Conservation (phyloP, 2,113 vertebrate genomes). For the Macroglossus sobrinus region DNA sequence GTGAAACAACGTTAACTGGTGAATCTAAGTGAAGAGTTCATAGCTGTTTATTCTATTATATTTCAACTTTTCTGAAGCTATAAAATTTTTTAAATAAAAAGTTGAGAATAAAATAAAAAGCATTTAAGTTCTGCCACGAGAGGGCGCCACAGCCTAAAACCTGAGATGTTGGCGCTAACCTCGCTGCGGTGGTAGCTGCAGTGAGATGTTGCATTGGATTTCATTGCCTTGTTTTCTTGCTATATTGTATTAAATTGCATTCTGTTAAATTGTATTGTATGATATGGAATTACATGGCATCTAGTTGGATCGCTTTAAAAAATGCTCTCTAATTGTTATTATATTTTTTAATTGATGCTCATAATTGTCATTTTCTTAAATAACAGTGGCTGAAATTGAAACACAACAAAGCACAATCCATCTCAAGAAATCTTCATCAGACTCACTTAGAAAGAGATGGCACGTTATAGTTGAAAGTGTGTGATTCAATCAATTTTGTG, state of each 20-base stretch:
- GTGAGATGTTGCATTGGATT: background rate
- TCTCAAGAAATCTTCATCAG: background rate
- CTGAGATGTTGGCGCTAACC: background rate
- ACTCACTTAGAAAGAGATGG: background rate
- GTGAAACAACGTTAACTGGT: background rate
- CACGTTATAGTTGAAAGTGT: background rate
- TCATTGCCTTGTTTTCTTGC: background rate
- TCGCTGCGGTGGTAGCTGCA: background rate
- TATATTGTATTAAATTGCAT: background rate
- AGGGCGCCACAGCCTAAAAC: background rate
- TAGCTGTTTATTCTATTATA: background rate
- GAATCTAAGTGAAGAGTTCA: background rate
- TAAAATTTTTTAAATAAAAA: background rate
- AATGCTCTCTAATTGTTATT: background rate
- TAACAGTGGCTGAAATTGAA: background rate
- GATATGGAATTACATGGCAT: background rate
- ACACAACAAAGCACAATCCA: background rate
- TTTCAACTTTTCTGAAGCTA: background rate
- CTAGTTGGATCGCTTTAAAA: background rate
- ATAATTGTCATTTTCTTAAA: background rate
- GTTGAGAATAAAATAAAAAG: background rate
- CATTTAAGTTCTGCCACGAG: background rate
- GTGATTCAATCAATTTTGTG: accelerated
- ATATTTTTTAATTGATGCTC: background rate
- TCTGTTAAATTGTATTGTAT: background rate